phyloP scores from a whole-genome alignment of 2,888 invertebrate species.

The Gandaritis pyraliata region DNA sequence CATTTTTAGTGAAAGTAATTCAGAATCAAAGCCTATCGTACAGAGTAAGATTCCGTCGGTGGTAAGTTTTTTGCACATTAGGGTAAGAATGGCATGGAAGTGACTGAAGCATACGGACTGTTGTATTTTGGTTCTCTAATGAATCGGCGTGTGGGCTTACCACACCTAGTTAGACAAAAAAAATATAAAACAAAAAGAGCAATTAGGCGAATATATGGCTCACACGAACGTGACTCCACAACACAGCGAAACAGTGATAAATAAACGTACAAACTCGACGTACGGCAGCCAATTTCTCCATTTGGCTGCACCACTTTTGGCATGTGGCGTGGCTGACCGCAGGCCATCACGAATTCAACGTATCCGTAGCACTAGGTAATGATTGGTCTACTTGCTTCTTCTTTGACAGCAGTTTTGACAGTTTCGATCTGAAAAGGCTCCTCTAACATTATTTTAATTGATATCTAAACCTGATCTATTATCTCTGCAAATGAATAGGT shows the following conservation, averaged over 20 bases:
- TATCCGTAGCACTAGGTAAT: conserved; percentile 2
- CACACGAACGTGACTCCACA: conserved; percentile 14
- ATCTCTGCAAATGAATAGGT: too few species aligned
- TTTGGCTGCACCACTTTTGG: conserved; percentile 18
- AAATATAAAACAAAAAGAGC: conserved; percentile 8
- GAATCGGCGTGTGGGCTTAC: too few species aligned
- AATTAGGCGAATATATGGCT: conserved; percentile 10
- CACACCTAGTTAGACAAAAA: neutral
- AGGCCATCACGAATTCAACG: conserved; percentile 9
- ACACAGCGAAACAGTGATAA: conserved; percentile 21
- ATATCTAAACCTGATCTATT: too few species aligned
- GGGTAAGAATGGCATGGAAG: neutral
- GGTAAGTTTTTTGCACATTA: too few species aligned
- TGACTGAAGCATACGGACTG: too few species aligned
- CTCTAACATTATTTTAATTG: too few species aligned
- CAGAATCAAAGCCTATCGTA: too few species aligned
- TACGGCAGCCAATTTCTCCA: conserved; percentile 22
- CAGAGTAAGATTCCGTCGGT: too few species aligned
- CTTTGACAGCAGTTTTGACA: conserved; percentile 1
- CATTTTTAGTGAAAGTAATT: too few species aligned
- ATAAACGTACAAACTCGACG: conserved; percentile 20
- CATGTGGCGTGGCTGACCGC: conserved; percentile 25
- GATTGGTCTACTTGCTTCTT: neutral
- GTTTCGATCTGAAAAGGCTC: neutral
- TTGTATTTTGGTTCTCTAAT: too few species aligned